Percentiles rank a stretch among this genome's conserved stretches.
Conservation (phyloP, 1,140 invertebrate species). For the Pseudomyrmex sp. region DNA sequence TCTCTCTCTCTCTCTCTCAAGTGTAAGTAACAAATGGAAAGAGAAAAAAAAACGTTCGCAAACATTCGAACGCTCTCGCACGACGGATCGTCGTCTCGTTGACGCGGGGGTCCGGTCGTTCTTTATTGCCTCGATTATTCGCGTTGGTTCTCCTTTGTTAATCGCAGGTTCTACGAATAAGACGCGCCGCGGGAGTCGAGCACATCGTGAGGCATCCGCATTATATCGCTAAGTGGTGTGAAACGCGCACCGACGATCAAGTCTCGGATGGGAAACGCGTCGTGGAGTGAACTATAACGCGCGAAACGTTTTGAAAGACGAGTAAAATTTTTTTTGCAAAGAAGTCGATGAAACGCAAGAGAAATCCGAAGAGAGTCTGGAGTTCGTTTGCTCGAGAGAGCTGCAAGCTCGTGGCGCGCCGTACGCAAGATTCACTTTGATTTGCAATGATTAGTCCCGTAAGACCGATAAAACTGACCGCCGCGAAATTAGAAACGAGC, state of each 20-base stretch:
- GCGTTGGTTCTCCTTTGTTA: conserved; percentile 44
- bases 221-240: conserved; percentile 47
- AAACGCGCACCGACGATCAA: conserved; percentile 11
- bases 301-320: not conserved
- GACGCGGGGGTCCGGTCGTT: not conserved
- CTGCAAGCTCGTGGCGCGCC: too few relatives aligned
- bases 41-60: not conserved
- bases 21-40: not conserved
- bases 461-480: not conserved
- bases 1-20: not conserved
- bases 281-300: not conserved
- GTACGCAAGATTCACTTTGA: too few relatives aligned
- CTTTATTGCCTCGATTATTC: conserved; percentile 54
- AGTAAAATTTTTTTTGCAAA: not conserved
- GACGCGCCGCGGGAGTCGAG: conserved; percentile 5
- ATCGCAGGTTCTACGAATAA: conserved; percentile 17
- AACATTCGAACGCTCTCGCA: not conserved
- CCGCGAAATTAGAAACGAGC: not conserved
- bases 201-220: conserved; percentile 32
- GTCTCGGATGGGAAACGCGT: conserved; percentile 14
- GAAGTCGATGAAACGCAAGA: too few relatives aligned
- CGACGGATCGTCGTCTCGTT: conserved; percentile 30
- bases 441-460: not conserved
- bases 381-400: not conserved
- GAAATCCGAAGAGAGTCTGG: too few relatives aligned